These are phyloP conservation scores for Argynnis bischoffii DNA, from an alignment of 2,888 invertebrate species.

Conservation along the genomic window DNA sequence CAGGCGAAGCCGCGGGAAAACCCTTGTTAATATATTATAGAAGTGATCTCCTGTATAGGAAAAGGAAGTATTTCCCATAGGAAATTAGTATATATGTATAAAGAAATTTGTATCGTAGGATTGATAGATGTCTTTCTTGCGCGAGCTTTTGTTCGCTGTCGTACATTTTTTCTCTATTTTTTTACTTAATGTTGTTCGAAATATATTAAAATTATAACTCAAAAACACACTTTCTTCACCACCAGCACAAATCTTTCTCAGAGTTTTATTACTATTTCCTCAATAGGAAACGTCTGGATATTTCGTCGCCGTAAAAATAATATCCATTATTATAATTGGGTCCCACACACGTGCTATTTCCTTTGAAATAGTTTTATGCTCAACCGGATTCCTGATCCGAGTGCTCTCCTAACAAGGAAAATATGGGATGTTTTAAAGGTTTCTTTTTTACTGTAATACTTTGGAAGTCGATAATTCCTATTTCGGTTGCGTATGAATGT, in stretches of 20 bases:
- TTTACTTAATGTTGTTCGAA: background rate
- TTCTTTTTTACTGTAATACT: background rate
- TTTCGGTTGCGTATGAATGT: background rate
- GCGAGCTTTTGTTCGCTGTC: too few species aligned
- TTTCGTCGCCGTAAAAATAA: constrained; percentile 67
- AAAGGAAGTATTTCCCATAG: too few species aligned
- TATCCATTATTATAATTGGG: constrained; percentile 75
- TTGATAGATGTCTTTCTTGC: too few species aligned
- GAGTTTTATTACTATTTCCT: constrained; percentile 26
- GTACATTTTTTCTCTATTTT: too few species aligned
- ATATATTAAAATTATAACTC: background rate
- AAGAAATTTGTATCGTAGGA: too few species aligned
- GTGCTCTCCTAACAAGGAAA: constrained; percentile 23
- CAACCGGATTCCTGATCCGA: constrained; percentile 23
- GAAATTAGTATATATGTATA: too few species aligned
- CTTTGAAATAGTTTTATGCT: constrained; percentile 57
- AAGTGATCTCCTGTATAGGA: too few species aligned
- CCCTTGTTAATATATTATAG: too few species aligned
- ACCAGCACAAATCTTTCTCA: constrained; percentile 23
- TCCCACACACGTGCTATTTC: constrained; percentile 54
- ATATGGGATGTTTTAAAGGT: constrained; percentile 2
- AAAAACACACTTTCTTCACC: constrained; percentile 19
- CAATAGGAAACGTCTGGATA: constrained; percentile 44
- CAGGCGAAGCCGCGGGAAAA: too few species aligned
- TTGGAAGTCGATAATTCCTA: background rate